Base-by-base conservation (phyloP, 2,113 vertebrate genomes). In the Varanus salvator region DNA sequence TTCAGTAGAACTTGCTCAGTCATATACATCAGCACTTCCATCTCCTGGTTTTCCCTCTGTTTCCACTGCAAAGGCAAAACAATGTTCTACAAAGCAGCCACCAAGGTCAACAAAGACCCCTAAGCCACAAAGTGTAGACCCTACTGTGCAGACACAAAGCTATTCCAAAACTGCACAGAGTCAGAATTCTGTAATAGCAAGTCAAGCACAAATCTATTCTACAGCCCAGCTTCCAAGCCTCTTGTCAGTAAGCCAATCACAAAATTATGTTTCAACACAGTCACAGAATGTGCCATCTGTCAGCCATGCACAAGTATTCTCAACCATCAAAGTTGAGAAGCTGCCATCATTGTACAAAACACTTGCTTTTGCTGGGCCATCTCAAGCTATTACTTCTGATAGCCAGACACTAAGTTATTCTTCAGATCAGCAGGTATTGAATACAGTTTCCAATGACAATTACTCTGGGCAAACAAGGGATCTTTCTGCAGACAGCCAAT, bases 271-370 rank as follows among this genome's bases (percentile, higher is more conserved):
- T 89, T 96, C 97, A 57, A 97, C 97, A 64, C 97, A 97, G 92
- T 96, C 98, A 88, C 98, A 98, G 92, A 98, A 96, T 89, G 96
- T 98, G 94, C 96, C 98, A 86, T 96, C 97, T 86, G 97, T 98
- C 92, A 98, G 97, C 95, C 98, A 98, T 95, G 97, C 98, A 72
- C 98, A 98, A 91, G 96, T 98, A 94, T 98, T 98, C 94, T 97
- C 98, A 89, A 92, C 98, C 80, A 97, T 95, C 96, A 98, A 98
- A 94, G 93, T 98, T 86, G 98, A 99, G 89, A 99, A 98, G 92
- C 97, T 99, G 92, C 97, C 98, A 88, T 97, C 98, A 0, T 96
- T 99, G 89, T 99, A 99, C 94, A 99, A 99, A 96, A 98, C 98
- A 14, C 94, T 98, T 95, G 97, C 98, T 96, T 99, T 98, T 92